Evolutionary conservation across 2,113 vertebrate genomes (phyloP).

Genomic region (Corvus hawaiiensis): DNA sequence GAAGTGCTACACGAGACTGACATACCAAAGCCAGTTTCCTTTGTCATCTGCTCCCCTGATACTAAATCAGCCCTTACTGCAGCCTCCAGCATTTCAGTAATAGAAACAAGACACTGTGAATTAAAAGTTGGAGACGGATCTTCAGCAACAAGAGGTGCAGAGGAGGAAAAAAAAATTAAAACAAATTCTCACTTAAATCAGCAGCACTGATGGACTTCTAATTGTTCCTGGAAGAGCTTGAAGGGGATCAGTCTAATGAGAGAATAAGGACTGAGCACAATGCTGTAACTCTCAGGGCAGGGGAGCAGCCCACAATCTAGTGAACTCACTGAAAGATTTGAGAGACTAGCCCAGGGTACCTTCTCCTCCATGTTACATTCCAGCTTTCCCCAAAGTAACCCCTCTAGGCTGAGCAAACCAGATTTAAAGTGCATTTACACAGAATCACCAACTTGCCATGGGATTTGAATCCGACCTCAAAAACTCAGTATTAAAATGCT

Average conservation of each 20-base stretch:
- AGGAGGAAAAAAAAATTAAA: rapidly evolving
- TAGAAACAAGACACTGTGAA: neutral
- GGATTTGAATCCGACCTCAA: neutral
- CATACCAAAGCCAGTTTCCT: neutral
- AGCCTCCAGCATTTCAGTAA: conserved; percentile 1
- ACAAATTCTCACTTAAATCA: neutral
- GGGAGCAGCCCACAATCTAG: neutral
- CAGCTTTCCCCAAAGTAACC: neutral
- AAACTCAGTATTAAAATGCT: neutral
- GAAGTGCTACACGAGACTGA: neutral
- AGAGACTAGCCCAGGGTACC: neutral
- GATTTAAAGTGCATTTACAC: neutral
- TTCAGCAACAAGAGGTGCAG: neutral
- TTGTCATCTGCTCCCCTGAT: neutral
- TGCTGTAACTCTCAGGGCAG: neutral
- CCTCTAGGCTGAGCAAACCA: neutral
- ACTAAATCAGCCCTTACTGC: neutral
- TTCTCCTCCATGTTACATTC: neutral
- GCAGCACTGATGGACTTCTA: neutral
- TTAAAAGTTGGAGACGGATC: neutral
- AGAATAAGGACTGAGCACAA: neutral
- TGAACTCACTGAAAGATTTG: neutral
- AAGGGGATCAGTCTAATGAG: neutral
- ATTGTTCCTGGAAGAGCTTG: neutral
- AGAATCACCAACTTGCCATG: rapidly evolving